A percentile compares a stretch with the other conserved stretches of the same genome.
Evolutionary conservation across 2,113 vertebrate species (phyloP).

Genomic region (Nibea coibor): DNA sequence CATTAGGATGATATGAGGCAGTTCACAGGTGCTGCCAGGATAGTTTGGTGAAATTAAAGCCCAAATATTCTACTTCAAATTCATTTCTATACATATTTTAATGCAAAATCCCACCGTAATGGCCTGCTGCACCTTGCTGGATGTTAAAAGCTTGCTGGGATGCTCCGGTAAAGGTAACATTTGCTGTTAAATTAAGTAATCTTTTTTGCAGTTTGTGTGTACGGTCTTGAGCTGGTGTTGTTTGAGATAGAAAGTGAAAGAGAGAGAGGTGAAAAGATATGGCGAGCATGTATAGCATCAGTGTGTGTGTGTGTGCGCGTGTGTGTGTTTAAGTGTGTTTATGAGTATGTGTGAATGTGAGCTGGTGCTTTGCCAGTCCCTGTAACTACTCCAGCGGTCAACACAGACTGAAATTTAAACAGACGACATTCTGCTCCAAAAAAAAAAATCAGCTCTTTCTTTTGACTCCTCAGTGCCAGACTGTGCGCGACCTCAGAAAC

Average conservation of each 20-base stretch:
- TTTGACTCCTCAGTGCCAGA: constrained; percentile 31
- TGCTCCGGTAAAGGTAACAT: not conserved
- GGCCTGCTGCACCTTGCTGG: not conserved
- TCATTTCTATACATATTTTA: not conserved
- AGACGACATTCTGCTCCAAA: constrained; percentile 15
- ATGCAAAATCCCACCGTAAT: not conserved
- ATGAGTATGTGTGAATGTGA: not conserved
- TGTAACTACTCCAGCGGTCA: constrained; percentile 39
- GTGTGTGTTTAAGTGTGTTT: constrained; percentile 1
- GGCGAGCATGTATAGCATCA: not conserved
- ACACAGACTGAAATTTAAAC: constrained; percentile 44
- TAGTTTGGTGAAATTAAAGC: not conserved
- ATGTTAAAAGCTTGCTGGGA: not conserved
- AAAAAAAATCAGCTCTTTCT: constrained; percentile 24
- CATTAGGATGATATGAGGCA: not conserved
- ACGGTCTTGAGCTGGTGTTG: too few species aligned
- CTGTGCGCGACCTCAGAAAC: constrained; percentile 50
- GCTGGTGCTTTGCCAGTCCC: not conserved
- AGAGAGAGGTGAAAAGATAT: too few species aligned
- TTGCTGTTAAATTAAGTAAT: not conserved
- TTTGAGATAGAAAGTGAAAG: too few species aligned
- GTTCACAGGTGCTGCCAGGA: not conserved
- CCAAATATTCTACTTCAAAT: not conserved
- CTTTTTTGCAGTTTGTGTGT: not conserved
- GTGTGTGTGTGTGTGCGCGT: too few species aligned